A percentile compares a stretch with the other conserved stretches of the same genome.
phyloP scores from a whole-genome alignment of 2,888 invertebrate genomes.

The Hirudinaria manillensis region DNA sequence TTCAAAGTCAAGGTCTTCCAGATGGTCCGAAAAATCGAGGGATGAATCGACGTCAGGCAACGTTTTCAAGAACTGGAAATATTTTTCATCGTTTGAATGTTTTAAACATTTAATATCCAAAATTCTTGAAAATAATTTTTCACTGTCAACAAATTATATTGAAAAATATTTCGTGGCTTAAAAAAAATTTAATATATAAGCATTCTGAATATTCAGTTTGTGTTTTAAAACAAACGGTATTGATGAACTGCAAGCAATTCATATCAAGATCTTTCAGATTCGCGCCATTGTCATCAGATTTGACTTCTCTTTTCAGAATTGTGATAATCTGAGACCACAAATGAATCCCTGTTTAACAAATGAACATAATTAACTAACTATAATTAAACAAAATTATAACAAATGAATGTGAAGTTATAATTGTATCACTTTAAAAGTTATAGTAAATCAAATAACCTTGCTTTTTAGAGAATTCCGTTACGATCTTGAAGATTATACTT shows the following conservation, averaged over 20 bases:
- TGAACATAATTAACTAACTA: no score
- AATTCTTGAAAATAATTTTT: background rate
- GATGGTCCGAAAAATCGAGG: constrained; percentile 14
- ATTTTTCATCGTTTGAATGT: background rate
- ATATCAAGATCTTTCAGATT: constrained; percentile 1
- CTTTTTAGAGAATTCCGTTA: constrained; percentile 3
- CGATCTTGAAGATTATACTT: constrained; percentile 2
- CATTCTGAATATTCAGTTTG: background rate
- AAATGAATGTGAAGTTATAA: no score
- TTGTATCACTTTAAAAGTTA: no score
- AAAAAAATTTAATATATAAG: background rate
- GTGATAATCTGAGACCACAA: background rate
- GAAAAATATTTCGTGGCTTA: background rate
- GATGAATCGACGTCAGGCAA: constrained; percentile 8
- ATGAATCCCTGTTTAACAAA: background rate
- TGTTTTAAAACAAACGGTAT: background rate
- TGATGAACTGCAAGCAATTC: constrained; percentile 8
- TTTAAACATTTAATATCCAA: background rate
- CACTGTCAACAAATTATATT: background rate
- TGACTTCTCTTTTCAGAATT: background rate
- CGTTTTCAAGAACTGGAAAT: constrained; percentile 1
- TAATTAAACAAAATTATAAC: no score
- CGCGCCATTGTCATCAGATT: background rate
- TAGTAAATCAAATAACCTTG: background rate
- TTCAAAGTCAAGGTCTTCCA: constrained; percentile 11